Conservation (phyloP, 2,888 invertebrate species). For the Xestobium rufovillosum region DNA sequence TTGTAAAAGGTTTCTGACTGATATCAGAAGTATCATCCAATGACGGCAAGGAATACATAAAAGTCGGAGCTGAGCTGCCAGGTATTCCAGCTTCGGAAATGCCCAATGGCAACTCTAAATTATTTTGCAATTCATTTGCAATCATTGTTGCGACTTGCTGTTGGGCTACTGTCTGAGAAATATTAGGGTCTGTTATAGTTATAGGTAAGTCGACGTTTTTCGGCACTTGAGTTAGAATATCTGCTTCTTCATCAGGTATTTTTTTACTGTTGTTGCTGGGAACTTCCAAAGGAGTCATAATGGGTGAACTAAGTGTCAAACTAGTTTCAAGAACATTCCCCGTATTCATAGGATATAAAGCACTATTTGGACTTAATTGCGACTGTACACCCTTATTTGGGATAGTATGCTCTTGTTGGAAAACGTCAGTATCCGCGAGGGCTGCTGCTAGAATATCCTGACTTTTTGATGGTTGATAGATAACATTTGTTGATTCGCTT, state of each 20-base stretch:
- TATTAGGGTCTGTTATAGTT: slow-evolving; percentile 68
- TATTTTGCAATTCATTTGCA: slow-evolving; percentile 33
- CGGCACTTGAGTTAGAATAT: slow-evolving; percentile 46
- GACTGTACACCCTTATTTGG: slow-evolving; percentile 45
- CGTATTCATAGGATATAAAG: slow-evolving; percentile 50
- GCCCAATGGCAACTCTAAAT: slow-evolving; percentile 60
- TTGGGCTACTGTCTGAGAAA: slow-evolving; percentile 49
- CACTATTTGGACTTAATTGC: slow-evolving; percentile 53
- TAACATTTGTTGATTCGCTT: slow-evolving; percentile 34
- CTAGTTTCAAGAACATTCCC: slow-evolving; percentile 68
- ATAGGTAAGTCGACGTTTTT: slow-evolving; percentile 68
- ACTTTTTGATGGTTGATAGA: slow-evolving; percentile 41
- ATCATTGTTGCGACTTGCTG: slow-evolving; percentile 36
- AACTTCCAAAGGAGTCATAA: slow-evolving; percentile 74
- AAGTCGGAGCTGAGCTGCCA: slow-evolving; percentile 38
- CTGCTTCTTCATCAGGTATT: slow-evolving; percentile 35
- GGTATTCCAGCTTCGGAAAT: slow-evolving; percentile 61
- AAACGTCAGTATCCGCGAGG: slow-evolving; percentile 66
- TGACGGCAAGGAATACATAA: slow-evolving; percentile 36
- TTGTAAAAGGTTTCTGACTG: slow-evolving; percentile 36
- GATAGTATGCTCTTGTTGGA: slow-evolving; percentile 47
- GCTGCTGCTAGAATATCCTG: slow-evolving; percentile 71
- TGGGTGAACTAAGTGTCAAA: slow-evolving; percentile 66
- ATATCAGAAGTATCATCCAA: slow-evolving; percentile 40
- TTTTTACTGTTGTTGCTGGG: slow-evolving; percentile 48